Percentiles rank a stretch among this genome's conserved stretches.
These are phyloP conservation scores for Halictus ligatus DNA, from an alignment of 2,888 invertebrate species.

Conservation along the genomic window DNA sequence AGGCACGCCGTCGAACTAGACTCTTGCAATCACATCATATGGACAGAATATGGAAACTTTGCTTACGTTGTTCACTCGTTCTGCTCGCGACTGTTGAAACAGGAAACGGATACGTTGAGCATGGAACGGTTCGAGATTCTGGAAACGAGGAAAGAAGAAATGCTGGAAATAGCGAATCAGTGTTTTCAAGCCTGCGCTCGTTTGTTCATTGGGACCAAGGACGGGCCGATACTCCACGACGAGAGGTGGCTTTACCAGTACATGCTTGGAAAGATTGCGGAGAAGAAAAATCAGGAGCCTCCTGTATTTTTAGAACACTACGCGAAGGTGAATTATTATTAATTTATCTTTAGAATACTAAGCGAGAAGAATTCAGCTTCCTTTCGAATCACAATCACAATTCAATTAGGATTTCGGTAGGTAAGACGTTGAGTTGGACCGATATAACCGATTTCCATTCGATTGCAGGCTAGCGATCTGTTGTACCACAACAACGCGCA, in stretches of 20 bases:
- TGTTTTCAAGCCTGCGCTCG: slow-evolving; percentile 91
- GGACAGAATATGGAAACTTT: slow-evolving; percentile 96
- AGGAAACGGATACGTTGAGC: slow-evolving; percentile 90
- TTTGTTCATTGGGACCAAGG: slow-evolving; percentile 86
- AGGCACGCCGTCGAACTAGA: slow-evolving; percentile 91
- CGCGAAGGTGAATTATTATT: slow-evolving; percentile 85
- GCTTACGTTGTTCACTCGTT: slow-evolving; percentile 96
- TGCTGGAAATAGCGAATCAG: slow-evolving; percentile 91
- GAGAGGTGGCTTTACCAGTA: slow-evolving; percentile 97
- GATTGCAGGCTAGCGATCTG: slow-evolving; percentile 89
- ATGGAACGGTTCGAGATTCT: slow-evolving; percentile 91
- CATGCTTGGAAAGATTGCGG: slow-evolving; percentile 97
- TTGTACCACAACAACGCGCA: slow-evolving; percentile 92
- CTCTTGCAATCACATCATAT: slow-evolving; percentile 90
- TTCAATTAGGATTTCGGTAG: background rate
- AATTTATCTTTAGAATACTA: background rate
- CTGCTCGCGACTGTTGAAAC: slow-evolving; percentile 93
- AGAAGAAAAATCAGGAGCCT: slow-evolving; percentile 92
- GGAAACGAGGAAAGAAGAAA: slow-evolving; percentile 91
- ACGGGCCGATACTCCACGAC: slow-evolving; percentile 88
- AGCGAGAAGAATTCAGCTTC: background rate
- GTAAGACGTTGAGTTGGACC: background rate
- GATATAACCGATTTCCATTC: slow-evolving; percentile 11
- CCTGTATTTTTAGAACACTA: slow-evolving; percentile 92
- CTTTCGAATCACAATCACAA: background rate